Percentiles rank a stretch among this genome's conserved stretches.
phyloP scores from a whole-genome alignment of 2,113 vertebrate species.

The Nansenia antarctica region DNA sequence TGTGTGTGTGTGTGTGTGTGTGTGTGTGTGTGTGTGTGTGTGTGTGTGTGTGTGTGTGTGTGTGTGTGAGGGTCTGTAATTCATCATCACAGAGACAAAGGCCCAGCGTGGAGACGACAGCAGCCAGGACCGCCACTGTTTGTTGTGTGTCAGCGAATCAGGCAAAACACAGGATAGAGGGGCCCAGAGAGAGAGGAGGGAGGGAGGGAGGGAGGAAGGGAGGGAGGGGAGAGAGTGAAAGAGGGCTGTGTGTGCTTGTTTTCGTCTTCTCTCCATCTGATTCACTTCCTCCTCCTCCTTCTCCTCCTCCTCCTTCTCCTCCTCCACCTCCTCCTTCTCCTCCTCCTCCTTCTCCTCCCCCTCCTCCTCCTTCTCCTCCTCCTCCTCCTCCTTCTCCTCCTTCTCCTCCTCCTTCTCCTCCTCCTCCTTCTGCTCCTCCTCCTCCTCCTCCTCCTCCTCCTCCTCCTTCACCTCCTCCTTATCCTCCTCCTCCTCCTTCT shows the following conservation, averaged over 20 bases:
- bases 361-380: not conserved
- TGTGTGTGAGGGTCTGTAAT: conserved; percentile 37
- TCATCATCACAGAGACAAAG: conserved; percentile 34
- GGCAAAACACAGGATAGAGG: conserved; percentile 15
- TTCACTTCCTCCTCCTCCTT: not conserved
- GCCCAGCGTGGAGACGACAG: conserved; percentile 26
- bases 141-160: conserved; percentile 17
- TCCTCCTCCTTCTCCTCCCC: not conserved
- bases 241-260: not conserved
- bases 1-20: not conserved
- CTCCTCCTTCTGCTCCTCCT: not conserved
- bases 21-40: not conserved
- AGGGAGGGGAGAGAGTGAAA: not conserved
- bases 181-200: not conserved
- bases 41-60: no score
- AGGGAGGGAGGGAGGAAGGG: not conserved
- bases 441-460: conserved; percentile 10
- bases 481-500: not conserved
- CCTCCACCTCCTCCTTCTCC: not conserved
- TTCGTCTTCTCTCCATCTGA: not conserved
- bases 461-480: not conserved
- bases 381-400: not conserved
- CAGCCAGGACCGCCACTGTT: conserved; percentile 19
- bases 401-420: no score
- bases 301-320: not conserved